Base-by-base conservation (phyloP, 2,888 invertebrate species). In the Drosophila neonasuta region DNA sequence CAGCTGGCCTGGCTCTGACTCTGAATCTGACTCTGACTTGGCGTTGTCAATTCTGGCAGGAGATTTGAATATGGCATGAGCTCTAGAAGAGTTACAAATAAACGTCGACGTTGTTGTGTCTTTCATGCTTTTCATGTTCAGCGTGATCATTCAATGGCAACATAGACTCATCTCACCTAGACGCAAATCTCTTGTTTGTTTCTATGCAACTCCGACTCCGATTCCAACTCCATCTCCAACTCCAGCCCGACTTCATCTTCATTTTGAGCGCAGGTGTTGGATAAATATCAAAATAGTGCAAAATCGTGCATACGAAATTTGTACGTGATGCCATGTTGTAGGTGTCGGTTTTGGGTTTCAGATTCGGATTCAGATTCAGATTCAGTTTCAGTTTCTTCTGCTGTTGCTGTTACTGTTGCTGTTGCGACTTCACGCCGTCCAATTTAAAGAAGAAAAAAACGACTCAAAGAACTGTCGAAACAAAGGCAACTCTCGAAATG, bases 251-350 rank as follows among this genome's bases (percentile, higher is more conserved):
- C 61, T 66, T 61, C 52, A 56, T 10, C 51, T 51, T 3, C 51
- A 57, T 61, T 75, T 64, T 63, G 71, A 78, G 87, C 89, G 87
- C 88, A 88, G 88, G 90, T 88, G 88, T 88, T 88, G 88, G 88
- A 86, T 88, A 86, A 81, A 88, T 87, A 87, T 89, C 79, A 70
- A 89, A 88, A 89, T 89, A 89, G 88, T 88, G 89, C 89, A 88
- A 89, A 88, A 87, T 89, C 88, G 88, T 88, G 88, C 87, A 81
- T 74, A 77, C 80, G 74, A 89, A 89, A 88, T 88, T 89, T 88
- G 89, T 88, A 89, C 89, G 89, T 88, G 88, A 89, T 88, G 88
- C 86, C 87, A 88, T 87, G 89, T 85, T 89, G 88, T 89, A 88
- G 88, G 89, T 86, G 88, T 89, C 80, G 79, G 74, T 86, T 74